Evolutionary conservation across 1,140 invertebrate species (phyloP), one percentile per base, ranked within the genome.

Genomic region (Listronotus oregonensis): DNA sequence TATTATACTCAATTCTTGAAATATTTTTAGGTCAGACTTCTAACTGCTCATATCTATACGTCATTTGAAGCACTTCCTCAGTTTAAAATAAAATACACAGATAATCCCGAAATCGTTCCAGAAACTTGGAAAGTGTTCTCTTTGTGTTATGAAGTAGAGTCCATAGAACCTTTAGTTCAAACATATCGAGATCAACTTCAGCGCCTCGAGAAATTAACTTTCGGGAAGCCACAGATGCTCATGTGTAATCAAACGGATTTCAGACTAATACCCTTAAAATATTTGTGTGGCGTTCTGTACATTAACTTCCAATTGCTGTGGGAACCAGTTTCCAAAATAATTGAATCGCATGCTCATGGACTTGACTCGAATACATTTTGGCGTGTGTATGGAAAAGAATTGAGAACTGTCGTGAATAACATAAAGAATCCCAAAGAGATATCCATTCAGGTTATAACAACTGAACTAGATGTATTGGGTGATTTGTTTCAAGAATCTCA

Each of bases 241-340:
- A 69, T 84, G n/a, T 78, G 85, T 4, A 80, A 80, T 49, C 77
- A 84, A 42, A 82, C 86, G 0, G 76, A 85, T 40, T 84, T 84
- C 18, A 83, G 83, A 66, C 81, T 83, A 69, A 83, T 85, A 73
- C 85, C 89, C 0, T 73, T 97, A 3, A 83, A 87, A 54, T 95
- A 91, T 75, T 82, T 96, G 59, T 82, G 96, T 7, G 93, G 94
- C 7, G 84, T 87, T 64, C 79, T 97, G 3, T 94, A 91, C 77
- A 81, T 91, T 3, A 97, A 97, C 76, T 96, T 97, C 69, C 90
- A 90, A 71, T 80, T 94, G 17, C 73, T 98, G 0, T 97, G 95
- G 95, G 87, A 91, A 47, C 91, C 93, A n/a, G 80, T 91, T 0
- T 80, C 83, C 7, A 85, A 89, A 71, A 82, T 94, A 15, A 87